Conservation (phyloP, 2,113 vertebrate species). For the Bagarius yarrelli region DNA sequence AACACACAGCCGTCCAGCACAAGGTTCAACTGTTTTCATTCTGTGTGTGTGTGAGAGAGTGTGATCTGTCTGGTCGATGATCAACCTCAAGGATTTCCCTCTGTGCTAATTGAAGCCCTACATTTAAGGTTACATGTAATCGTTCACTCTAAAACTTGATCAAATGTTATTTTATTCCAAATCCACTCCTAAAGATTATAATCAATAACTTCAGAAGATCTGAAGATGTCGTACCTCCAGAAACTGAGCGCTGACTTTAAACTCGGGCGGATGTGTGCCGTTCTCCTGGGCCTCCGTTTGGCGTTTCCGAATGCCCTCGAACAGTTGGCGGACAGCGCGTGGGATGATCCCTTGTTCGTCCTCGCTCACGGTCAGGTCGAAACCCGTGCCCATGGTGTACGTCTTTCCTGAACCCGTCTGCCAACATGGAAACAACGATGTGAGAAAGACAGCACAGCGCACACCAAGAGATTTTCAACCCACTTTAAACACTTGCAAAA, state of each 20-base stretch:
- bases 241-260: conserved; percentile 99
- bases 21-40: too few relatives aligned
- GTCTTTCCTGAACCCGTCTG: conserved; percentile 96
- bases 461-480: too few relatives aligned
- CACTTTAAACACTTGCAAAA: too few relatives aligned
- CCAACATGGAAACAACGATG: background rate
- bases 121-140: too few relatives aligned
- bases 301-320: conserved; percentile 82
- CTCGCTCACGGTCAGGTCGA: conserved; percentile 73
- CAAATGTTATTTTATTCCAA: too few relatives aligned
- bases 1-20: conserved; percentile 20
- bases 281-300: conserved; percentile 69
- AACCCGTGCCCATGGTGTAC: conserved; percentile 95
- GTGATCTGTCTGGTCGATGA: conserved; percentile 59
- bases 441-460: too few relatives aligned
- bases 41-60: conserved; percentile 28
- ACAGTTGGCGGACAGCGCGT: conserved; percentile 87
- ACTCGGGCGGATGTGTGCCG: conserved; percentile 77
- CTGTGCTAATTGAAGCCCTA: too few relatives aligned
- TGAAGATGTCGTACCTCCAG: conserved; percentile 86
- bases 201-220: too few relatives aligned
- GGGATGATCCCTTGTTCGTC: conserved; percentile 92
- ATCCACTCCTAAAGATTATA: too few relatives aligned
- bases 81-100: conserved; percentile 53
- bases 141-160: too few relatives aligned